phyloP scores from a whole-genome alignment of 2,797 vertebrate genomes.

The Amblyopsis hoosieri region DNA sequence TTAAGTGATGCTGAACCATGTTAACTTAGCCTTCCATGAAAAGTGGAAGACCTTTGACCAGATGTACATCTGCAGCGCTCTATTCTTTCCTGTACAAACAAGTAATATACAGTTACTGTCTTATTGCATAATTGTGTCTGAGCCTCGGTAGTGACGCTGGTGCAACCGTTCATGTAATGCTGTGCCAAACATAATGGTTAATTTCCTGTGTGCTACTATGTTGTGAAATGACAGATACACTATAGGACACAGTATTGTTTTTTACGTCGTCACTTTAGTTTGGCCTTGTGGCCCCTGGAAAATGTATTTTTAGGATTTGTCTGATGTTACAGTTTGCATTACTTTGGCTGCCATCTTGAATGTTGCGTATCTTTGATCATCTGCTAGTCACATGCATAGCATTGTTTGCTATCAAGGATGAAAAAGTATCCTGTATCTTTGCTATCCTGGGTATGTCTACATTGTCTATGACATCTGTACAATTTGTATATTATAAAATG shows the following conservation, averaged over 20 bases:
- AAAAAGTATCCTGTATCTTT: conserved; percentile 62
- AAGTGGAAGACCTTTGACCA: conserved; percentile 45
- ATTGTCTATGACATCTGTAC: conserved; percentile 80
- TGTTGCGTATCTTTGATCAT: conserved; percentile 69
- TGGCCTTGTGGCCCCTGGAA: conserved; percentile 55
- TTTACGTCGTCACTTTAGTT: conserved; percentile 63
- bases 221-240: conserved; percentile 59
- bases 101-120: conserved; percentile 53
- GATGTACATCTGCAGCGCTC: conserved; percentile 46
- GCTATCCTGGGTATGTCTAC: conserved; percentile 59
- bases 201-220: conserved; percentile 67
- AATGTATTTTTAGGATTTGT: conserved; percentile 53
- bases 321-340: conserved; percentile 51
- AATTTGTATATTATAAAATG: conserved; percentile 88
- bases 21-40: conserved; percentile 45
- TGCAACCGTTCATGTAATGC: conserved; percentile 68
- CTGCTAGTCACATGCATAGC: conserved; percentile 60
- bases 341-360: conserved; percentile 68
- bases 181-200: conserved; percentile 56
- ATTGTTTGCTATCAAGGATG: conserved; percentile 50
- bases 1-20: conserved; percentile 60
- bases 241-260: conserved; percentile 43
- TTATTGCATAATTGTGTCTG: conserved; percentile 63
- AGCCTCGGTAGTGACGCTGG: conserved; percentile 55
- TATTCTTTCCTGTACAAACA: conserved; percentile 35